These are phyloP conservation scores for Saturnia pavonia DNA, from an alignment of 2,888 invertebrate genomes.

Conservation along the genomic window DNA sequence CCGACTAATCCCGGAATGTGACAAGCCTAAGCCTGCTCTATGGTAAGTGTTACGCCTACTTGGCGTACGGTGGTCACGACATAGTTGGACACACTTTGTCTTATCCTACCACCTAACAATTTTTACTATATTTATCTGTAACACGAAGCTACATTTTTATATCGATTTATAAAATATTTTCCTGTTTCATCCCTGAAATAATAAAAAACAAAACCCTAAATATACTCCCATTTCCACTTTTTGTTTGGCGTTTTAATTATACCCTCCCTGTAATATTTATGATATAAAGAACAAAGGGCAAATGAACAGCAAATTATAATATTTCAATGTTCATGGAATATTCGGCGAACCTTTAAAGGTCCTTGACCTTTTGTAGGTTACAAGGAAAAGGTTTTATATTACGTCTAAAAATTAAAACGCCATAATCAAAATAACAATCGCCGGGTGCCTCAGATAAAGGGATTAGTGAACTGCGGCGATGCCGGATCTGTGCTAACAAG, in stretches of 20 bases:
- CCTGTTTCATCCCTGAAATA: neutral
- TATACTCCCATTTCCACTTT: constrained; percentile 9
- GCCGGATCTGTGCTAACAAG: neutral
- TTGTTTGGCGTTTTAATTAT: constrained; percentile 16
- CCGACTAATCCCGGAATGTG: no score
- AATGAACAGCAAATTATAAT: constrained; percentile 19
- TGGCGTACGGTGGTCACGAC: no score
- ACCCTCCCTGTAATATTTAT: constrained; percentile 12
- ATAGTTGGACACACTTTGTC: no score
- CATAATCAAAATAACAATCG: constrained; percentile 9
- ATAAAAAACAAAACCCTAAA: constrained; percentile 8
- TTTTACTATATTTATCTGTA: neutral
- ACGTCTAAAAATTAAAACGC: constrained; percentile 3
- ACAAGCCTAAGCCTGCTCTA: no score
- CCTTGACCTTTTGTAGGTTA: constrained; percentile 6
- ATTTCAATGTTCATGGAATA: constrained; percentile 16
- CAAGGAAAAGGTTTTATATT: constrained; percentile 5
- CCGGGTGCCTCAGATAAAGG: constrained; percentile 3
- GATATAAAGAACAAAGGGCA: constrained; percentile 15
- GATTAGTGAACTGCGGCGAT: neutral
- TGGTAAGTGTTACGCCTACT: no score
- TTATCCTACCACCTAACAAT: no score
- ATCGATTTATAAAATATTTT: neutral
- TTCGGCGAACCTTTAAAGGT: constrained; percentile 8
- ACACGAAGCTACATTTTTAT: neutral